Evolutionary conservation across 2,113 vertebrate genomes (phyloP), one percentile per base, ranked within the genome.

Genomic region (Atractosteus spatula): DNA sequence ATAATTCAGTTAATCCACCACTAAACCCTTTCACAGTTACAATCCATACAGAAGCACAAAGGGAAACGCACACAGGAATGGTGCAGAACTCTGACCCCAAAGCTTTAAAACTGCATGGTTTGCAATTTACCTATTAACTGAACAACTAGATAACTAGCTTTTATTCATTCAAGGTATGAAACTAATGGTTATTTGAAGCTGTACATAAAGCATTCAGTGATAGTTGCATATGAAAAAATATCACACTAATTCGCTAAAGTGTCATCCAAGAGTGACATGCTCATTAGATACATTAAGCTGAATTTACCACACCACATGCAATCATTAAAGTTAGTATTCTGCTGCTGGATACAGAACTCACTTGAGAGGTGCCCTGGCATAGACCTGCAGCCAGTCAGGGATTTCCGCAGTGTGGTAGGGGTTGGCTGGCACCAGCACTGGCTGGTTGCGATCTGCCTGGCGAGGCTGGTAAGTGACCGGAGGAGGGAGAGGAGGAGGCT

Each of bases 331-430:
- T 29, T 29, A 29, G 29, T 29, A 29, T 29, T 29, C 29, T 29
- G 29, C 29, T 29, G 29, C 29, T 29, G 4, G 56, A 59, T 59
- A 12, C 56, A 72, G 59, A 66, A 7, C 93, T 93, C 80, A 99
- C 97, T 98, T 98, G 17, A 98, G 93, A 2, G 96, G 97, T 42
- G 97, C 97, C 47, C 96, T 92, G 83, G 97, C 96, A 7, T 99
- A 99, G 75, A 99, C 97, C 90, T 98, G 97, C 79, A 99, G 93
- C 97, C 97, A 99, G 88, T 98, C 96, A 0, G 97, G 97, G 79
- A 99, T 97, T 83, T 98, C 96, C 0, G 96, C 96, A 0, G 95
- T 95, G 89, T 98, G 97, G 86, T 99, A 99, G 0, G 97, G 97
- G 87, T 99, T 99, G 2, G 97, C 97, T 66, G 97, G 97, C n/a